A percentile compares a stretch with the other conserved stretches of the same genome.
These are phyloP conservation scores for Diachasmimorpha longicaudata DNA, from an alignment of 1,140 invertebrate species.

Conservation along the genomic window DNA sequence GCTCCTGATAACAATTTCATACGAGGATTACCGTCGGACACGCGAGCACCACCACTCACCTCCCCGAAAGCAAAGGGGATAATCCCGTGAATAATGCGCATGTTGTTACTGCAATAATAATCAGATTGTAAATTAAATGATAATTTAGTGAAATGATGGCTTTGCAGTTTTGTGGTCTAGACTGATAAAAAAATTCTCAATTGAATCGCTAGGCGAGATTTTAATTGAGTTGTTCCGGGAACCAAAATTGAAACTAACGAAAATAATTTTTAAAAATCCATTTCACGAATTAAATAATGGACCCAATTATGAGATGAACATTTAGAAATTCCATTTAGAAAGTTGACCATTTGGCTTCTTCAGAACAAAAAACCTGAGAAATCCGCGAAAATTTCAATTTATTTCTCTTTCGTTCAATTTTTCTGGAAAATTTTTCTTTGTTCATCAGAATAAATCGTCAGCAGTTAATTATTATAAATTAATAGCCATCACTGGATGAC, in stretches of 20 bases:
- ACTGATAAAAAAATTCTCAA: not conserved
- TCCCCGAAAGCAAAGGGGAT: conserved; percentile 43
- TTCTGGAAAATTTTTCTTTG: too few relatives aligned
- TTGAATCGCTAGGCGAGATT: not conserved
- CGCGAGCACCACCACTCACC: conserved; percentile 14
- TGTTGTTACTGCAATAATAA: conserved; percentile 50
- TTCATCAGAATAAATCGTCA: too few relatives aligned
- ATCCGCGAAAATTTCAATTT: too few relatives aligned
- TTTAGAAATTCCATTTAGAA: too few relatives aligned
- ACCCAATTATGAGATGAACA: too few relatives aligned
- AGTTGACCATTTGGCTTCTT: too few relatives aligned
- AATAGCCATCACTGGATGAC: too few relatives aligned
- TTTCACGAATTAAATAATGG: too few relatives aligned
- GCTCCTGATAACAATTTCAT: conserved; percentile 51
- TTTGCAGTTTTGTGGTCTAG: not conserved
- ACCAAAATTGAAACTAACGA: too few relatives aligned
- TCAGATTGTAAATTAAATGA: conserved; percentile 35
- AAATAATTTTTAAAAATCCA: too few relatives aligned
- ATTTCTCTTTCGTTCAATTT: too few relatives aligned
- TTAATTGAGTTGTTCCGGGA: not conserved
- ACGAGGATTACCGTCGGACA: conserved; percentile 41
- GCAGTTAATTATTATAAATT: not conserved
- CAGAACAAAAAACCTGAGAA: too few relatives aligned
- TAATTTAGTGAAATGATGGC: not conserved
- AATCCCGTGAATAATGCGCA: conserved; percentile 49